Evolutionary conservation across 2,797 vertebrate species (phyloP).

Genomic region (Onychomys arenicola): DNA sequence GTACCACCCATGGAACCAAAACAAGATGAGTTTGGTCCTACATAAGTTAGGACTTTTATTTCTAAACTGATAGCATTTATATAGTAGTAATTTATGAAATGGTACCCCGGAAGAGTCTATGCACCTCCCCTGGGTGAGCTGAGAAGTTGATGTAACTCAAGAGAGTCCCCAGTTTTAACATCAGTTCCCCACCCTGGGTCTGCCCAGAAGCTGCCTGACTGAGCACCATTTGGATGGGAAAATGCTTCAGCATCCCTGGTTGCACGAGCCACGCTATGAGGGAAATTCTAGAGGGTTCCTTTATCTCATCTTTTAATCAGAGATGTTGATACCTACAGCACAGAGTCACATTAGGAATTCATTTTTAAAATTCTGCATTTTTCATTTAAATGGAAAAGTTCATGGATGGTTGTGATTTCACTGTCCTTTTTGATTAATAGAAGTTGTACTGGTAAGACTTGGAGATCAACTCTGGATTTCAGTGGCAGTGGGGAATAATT

Average conservation of each 20-base stretch:
- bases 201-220: constrained; percentile 83
- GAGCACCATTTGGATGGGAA: constrained; percentile 72
- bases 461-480: constrained; percentile 22
- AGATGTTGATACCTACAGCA: not conserved
- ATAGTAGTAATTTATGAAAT: constrained; percentile 63
- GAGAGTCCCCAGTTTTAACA: constrained; percentile 69
- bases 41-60: constrained; percentile 46
- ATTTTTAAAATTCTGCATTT: not conserved
- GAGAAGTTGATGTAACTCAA: constrained; percentile 70
- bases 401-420: not conserved
- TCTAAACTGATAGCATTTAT: constrained; percentile 36
- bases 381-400: constrained; percentile 24
- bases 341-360: constrained; percentile 29
- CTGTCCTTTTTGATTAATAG: constrained; percentile 32
- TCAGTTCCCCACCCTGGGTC: constrained; percentile 56
- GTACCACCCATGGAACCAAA: constrained; percentile 48
- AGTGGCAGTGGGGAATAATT: not conserved
- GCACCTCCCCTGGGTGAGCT: constrained; percentile 78
- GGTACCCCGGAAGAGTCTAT: constrained; percentile 79
- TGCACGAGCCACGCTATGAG: constrained; percentile 77
- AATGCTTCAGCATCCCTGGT: constrained; percentile 63
- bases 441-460: not conserved
- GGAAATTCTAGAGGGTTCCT: constrained; percentile 50
- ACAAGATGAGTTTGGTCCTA: constrained; percentile 28
- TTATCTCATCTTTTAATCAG: constrained; percentile 28